Conservation (phyloP, 2,888 invertebrate species). For the Litoditis marina region DNA sequence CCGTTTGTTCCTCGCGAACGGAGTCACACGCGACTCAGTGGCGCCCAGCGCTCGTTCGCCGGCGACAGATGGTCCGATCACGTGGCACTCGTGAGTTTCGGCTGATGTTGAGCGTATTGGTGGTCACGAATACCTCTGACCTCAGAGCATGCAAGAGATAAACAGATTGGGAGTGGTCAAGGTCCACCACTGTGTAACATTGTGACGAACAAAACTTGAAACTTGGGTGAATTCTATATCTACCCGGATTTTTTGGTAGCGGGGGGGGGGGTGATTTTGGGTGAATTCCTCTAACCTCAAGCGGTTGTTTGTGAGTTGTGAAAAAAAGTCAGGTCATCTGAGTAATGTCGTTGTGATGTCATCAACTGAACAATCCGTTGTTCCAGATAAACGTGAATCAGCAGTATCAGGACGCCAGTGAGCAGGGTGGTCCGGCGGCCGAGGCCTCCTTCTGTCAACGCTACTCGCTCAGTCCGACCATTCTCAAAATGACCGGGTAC, state of each 20-base stretch:
- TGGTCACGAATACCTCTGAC: no score
- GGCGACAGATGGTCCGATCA: conserved; percentile 89
- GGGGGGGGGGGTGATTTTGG: no score
- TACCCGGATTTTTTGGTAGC: no score
- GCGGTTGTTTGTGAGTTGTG: background rate
- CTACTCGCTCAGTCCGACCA: conserved; percentile 83
- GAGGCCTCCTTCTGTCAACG: conserved; percentile 79
- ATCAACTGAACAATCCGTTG: no score
- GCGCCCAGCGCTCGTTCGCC: conserved; percentile 74
- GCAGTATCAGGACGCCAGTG: conserved; percentile 67
- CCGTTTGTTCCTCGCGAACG: conserved; percentile 74
- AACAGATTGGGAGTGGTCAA: no score
- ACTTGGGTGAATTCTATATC: no score
- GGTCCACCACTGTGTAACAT: no score
- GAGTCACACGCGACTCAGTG: conserved; percentile 71
- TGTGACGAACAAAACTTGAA: no score
- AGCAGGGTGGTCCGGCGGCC: conserved; percentile 71
- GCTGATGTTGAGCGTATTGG: no score
- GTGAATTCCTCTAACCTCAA: background rate
- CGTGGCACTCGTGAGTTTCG: conserved; percentile 74
- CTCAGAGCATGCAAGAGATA: no score
- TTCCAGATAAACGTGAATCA: conserved; percentile 75
- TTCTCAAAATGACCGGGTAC: conserved; percentile 83
- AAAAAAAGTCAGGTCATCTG: background rate
- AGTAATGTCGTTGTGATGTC: background rate